These are phyloP conservation scores for Crotalus horridus DNA, from an alignment of 2,113 vertebrate genomes.

Conservation along the genomic window DNA sequence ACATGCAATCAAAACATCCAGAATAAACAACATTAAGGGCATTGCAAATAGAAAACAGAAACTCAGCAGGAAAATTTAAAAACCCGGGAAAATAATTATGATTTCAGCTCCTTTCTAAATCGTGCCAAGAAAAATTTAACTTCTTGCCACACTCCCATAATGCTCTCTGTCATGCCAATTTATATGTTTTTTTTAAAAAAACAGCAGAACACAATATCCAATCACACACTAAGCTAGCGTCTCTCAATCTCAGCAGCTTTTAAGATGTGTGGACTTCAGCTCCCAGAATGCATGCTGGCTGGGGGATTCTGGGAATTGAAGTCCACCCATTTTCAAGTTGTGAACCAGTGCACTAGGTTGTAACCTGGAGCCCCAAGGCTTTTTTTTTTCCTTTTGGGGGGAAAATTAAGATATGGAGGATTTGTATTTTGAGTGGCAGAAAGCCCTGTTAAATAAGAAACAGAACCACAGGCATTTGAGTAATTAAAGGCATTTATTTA, in stretches of 20 bases:
- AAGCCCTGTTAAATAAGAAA: too few relatives aligned
- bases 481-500: too few relatives aligned
- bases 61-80: background rate
- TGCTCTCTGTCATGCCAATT: background rate
- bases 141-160: background rate
- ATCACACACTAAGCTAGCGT: rapidly evolving
- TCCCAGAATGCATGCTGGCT: background rate
- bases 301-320: background rate
- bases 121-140: background rate
- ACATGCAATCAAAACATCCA: background rate
- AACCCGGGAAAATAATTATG: background rate
- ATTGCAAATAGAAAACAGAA: background rate
- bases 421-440: too few relatives aligned
- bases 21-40: background rate
- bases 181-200: background rate
- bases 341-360: background rate
- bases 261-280: background rate
- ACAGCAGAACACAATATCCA: background rate
- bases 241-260: background rate
- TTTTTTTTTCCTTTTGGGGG: background rate
- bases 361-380: background rate
- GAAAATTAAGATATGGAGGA: background rate
- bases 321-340: background rate
- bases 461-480: too few relatives aligned
- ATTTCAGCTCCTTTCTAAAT: background rate